Percentiles rank a stretch among this genome's conserved stretches.
These are phyloP conservation scores for Argyresthia goedartella DNA, from an alignment of 2,888 invertebrate species.

Conservation along the genomic window DNA sequence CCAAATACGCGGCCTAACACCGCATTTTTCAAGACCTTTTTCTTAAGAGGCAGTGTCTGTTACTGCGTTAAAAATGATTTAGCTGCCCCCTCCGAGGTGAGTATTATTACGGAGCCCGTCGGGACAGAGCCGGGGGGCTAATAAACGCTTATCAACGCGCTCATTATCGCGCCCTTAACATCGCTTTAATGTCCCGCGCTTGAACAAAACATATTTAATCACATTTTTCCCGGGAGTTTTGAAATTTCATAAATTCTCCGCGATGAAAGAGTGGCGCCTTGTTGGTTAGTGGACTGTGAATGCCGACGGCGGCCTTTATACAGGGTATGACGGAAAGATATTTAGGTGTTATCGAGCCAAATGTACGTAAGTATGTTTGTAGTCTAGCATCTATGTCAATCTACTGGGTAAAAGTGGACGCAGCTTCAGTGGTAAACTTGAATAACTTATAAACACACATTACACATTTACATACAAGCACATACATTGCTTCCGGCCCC, in stretches of 20 bases:
- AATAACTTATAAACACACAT: too few relatives aligned
- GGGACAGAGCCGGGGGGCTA: conserved; percentile 39
- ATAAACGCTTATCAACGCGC: conserved; percentile 71
- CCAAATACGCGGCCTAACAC: conserved; percentile 45
- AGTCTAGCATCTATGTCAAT: too few relatives aligned
- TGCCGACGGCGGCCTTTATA: neutral
- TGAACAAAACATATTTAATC: conserved; percentile 74
- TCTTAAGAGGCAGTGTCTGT: conserved; percentile 21
- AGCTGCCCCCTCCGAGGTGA: conserved; percentile 62
- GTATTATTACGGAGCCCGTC: conserved; percentile 45
- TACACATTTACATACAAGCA: too few relatives aligned
- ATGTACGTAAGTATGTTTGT: too few relatives aligned
- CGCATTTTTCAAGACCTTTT: conserved; percentile 39
- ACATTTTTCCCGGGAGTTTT: conserved; percentile 61
- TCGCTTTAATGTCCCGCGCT: conserved; percentile 71
- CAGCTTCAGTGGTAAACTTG: too few relatives aligned
- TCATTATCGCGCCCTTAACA: conserved; percentile 73
- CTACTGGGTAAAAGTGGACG: too few relatives aligned
- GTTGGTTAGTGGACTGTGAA: neutral
- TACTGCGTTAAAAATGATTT: conserved; percentile 69
- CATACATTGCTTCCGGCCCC: too few relatives aligned
- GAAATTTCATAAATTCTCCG: conserved; percentile 55
- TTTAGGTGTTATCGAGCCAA: too few relatives aligned
- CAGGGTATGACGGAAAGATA: neutral
- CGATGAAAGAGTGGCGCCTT: neutral